Base-by-base conservation (phyloP, 1,140 invertebrate species). In the Eubasilissa regina region DNA sequence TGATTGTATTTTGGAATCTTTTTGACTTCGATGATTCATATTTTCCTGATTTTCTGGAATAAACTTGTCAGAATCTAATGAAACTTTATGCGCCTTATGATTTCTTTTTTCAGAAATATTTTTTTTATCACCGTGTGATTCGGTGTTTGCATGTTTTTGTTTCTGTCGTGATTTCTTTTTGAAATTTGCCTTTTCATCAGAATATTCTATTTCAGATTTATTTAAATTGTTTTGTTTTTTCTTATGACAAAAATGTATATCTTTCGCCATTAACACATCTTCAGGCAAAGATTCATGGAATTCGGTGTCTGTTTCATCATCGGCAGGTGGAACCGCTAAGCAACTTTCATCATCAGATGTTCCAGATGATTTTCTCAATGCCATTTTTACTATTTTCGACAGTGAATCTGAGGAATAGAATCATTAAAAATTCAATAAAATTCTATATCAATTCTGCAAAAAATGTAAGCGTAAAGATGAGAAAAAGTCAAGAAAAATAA, bases 241-340 rank as follows among this genome's bases (percentile, higher is more conserved):
- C 48, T 77, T 80, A 12, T 15, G 55, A 35, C 64, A 86, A 15
- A 87, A 77, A 47, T 84, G 85, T 17, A 87, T 89, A 76, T 89
- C 86, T 86, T 88, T 89, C 11, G 84, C 83, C 83, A 85, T 87
- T 45, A 89, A 83, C 43, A 87, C 85, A 84, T 93, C 92, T 84
- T 91, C 91, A 0, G 92, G 92, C 80, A 93, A 84, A 11, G 91
- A 90, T 84, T 94, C 93, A 78, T 92, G 92, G 84, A 92, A 92
- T 81, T 93, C 92, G 7, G 89, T 92, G 83, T 93, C 92, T 1
- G 92, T 92, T 82, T 87, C 91, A 81, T 93, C 92, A 55, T 92
- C 91, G 53, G 86, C 86, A 79, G 84, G 84, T 55, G 87, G 85
- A 43, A 85, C 75, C 19, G 83, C 82, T 72, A 86, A 79, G 78